Percentiles rank a stretch among this genome's conserved stretches.
These are phyloP conservation scores for Pseudomyrmex sp. DNA, from an alignment of 1,140 invertebrate species.

Conservation along the genomic window DNA sequence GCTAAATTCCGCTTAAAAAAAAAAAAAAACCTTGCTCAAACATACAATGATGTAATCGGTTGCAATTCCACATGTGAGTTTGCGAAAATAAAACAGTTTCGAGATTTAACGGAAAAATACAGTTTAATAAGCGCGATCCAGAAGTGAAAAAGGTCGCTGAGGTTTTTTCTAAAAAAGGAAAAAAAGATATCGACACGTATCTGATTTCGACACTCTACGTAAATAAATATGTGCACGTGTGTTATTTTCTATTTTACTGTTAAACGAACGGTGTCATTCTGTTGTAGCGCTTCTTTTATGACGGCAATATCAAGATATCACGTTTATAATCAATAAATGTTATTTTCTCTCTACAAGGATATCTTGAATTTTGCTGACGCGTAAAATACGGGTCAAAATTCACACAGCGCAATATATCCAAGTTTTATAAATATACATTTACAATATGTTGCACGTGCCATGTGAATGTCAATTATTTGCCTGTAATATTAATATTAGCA, in stretches of 20 bases:
- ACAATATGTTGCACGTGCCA: background rate
- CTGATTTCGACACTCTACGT: too few species aligned
- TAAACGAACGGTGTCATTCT: background rate
- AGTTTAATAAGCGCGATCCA: background rate
- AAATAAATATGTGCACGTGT: background rate
- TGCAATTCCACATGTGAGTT: too few species aligned
- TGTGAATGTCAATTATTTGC: background rate
- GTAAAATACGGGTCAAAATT: slow-evolving; percentile 17
- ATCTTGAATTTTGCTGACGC: background rate
- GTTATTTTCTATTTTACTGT: background rate
- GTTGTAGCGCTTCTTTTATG: background rate
- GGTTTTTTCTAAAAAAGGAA: background rate
- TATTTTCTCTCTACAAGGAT: background rate
- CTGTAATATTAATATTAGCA: background rate
- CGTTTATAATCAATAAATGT: slow-evolving; percentile 35
- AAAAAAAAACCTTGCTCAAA: background rate
- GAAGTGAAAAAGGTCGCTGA: background rate
- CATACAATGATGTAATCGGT: too few species aligned
- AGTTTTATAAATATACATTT: background rate
- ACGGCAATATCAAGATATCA: slow-evolving; percentile 12
- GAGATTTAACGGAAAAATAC: background rate
- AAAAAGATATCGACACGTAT: too few species aligned
- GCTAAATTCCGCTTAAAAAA: background rate
- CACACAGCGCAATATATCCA: background rate
- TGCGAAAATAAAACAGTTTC: background rate